These are phyloP conservation scores for Priocnemis perturbator DNA, from an alignment of 2,888 invertebrate species.

Conservation along the genomic window DNA sequence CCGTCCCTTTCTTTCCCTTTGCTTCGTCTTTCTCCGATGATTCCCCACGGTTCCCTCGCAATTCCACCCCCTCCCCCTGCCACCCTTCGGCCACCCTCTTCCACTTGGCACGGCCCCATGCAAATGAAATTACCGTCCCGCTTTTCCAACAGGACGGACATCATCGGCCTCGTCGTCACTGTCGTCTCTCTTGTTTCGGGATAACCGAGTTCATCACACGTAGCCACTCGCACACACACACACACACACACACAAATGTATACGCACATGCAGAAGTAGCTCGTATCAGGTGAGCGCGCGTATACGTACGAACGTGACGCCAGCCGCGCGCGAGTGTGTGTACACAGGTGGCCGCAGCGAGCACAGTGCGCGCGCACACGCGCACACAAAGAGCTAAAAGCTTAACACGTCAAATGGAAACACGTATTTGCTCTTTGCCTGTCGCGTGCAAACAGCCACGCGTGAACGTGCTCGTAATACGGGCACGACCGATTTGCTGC, in stretches of 20 bases:
- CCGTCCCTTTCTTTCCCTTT: background rate
- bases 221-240: background rate
- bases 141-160: conserved; percentile 41
- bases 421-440: conserved; percentile 66
- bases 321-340: background rate
- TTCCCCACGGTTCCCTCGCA: background rate
- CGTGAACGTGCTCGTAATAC: conserved; percentile 38
- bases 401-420: conserved; percentile 61
- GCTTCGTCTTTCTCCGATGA: too few relatives aligned
- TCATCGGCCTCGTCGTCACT: conserved; percentile 43
- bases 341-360: too few relatives aligned
- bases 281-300: background rate
- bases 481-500: conserved; percentile 47
- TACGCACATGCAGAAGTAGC: conserved; percentile 5
- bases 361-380: conserved; percentile 16
- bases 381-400: conserved; percentile 46
- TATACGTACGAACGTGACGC: background rate
- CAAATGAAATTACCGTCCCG: conserved; percentile 64
- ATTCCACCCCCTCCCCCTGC: conserved; percentile 29
- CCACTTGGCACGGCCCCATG: conserved; percentile 36
- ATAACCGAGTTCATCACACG: conserved; percentile 16
- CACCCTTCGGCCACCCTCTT: background rate
- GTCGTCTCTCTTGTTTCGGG: conserved; percentile 17
- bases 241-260: too few relatives aligned
- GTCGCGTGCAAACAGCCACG: conserved; percentile 37